phyloP scores from a whole-genome alignment of 2,888 invertebrate species.

The Drosophila gaucha region DNA sequence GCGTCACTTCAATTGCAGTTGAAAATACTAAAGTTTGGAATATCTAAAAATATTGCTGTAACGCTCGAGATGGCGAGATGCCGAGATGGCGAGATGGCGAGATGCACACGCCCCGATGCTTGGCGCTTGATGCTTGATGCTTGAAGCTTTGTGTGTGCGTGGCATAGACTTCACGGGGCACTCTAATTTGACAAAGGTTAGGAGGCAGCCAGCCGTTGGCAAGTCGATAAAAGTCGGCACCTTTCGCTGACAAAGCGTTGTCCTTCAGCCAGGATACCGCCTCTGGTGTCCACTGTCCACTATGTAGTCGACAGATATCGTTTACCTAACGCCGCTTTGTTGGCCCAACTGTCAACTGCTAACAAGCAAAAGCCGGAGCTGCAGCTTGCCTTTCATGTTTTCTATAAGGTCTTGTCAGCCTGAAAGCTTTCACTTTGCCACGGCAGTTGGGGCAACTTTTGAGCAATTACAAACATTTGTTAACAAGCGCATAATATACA shows the following conservation, averaged over 20 bases:
- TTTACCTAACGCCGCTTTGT: conserved; percentile 23
- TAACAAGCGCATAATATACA: conserved; percentile 60
- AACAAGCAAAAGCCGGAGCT: conserved; percentile 4
- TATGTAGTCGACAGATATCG: conserved; percentile 8
- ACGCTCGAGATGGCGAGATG: neutral
- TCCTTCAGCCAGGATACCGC: neutral
- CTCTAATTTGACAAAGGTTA: conserved; percentile 49
- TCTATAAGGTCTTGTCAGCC: conserved; percentile 9
- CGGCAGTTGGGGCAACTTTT: conserved; percentile 27
- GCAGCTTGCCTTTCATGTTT: conserved; percentile 12
- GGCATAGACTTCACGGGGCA: conserved; percentile 13
- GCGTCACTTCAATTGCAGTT: conserved; percentile 54
- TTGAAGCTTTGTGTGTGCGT: neutral
- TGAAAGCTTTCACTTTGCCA: conserved; percentile 1
- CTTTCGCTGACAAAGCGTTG: conserved; percentile 30
- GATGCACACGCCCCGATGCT: conserved; percentile 21
- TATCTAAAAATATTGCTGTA: neutral
- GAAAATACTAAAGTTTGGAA: conserved; percentile 33
- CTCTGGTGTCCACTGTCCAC: conserved; percentile 8
- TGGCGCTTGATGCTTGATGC: conserved; percentile 13
- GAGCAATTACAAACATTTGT: conserved; percentile 55
- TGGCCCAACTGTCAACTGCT: conserved; percentile 21
- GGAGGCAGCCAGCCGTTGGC: conserved; percentile 29
- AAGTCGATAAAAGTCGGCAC: conserved; percentile 56
- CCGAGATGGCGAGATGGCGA: neutral